Conservation (phyloP, 1,140 invertebrate genomes). For the Zaprionus taronus region DNA sequence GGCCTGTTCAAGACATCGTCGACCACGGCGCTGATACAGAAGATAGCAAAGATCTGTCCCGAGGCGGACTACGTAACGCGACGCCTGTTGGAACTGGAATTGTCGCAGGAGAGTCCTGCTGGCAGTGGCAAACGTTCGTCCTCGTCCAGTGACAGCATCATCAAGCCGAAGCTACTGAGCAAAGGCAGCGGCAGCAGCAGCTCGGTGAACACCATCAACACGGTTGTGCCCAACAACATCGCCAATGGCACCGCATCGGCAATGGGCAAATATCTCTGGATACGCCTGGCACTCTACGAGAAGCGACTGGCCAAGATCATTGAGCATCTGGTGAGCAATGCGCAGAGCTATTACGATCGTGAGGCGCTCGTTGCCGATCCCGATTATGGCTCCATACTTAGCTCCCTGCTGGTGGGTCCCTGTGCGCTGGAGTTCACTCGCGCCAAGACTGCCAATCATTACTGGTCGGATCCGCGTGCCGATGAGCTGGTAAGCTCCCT, state of each 20-base stretch:
- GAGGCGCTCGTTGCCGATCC: slow-evolving; percentile 95
- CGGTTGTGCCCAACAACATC: slow-evolving; percentile 62
- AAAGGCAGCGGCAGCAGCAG: slow-evolving; percentile 86
- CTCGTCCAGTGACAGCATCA: slow-evolving; percentile 90
- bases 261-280: slow-evolving; percentile 91
- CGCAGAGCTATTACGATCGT: slow-evolving; percentile 92
- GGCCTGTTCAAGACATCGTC: slow-evolving; percentile 95
- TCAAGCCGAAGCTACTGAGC: slow-evolving; percentile 87
- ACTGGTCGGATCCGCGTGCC: slow-evolving; percentile 95
- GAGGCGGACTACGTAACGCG: slow-evolving; percentile 91
- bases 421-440: slow-evolving; percentile 96
- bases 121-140: slow-evolving; percentile 89
- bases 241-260: slow-evolving; percentile 23
- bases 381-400: slow-evolving; percentile 95
- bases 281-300: slow-evolving; percentile 94
- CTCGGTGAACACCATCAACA: slow-evolving; percentile 84
- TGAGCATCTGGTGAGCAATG: slow-evolving; percentile 93
- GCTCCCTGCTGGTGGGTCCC: slow-evolving; percentile 95
- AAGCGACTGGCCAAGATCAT: slow-evolving; percentile 94
- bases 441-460: slow-evolving; percentile 94
- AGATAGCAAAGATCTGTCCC: slow-evolving; percentile 91
- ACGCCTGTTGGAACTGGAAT: slow-evolving; percentile 89
- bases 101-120: slow-evolving; percentile 89
- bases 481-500: slow-evolving; percentile 90
- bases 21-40: slow-evolving; percentile 95